Base-by-base conservation (phyloP, 2,888 invertebrate genomes). In the Sarcophaga rosellei region DNA sequence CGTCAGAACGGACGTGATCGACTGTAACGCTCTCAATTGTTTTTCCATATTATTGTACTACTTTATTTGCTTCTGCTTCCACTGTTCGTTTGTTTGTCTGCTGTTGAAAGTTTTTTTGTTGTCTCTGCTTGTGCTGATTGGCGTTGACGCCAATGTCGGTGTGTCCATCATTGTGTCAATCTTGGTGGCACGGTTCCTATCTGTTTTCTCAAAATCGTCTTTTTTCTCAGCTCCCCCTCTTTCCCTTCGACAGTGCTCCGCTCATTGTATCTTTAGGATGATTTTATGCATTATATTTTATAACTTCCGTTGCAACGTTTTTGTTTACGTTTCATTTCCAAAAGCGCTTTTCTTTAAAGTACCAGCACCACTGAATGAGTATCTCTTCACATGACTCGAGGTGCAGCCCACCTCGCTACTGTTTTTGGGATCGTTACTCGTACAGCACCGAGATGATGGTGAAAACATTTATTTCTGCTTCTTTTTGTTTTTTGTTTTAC, bases 101-200 rank as follows among this genome's bases (percentile, higher is more conserved):
- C 35, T 87, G 89, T 88, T 89, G 87, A 15, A 53, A 17, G 11
- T 53, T 62, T 53, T 69, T 88, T 72, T 72, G 53, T 53, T 61
- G 66, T 66, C 72, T 72, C 76, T 77, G 63, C 20, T 77, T 21
- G 61, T 61, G 63, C 53, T 63, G 17, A 63, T 57, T 35, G 70
- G 35, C 76, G 44, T 47, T 69, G 69, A 23, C 47, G 47, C 5
- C 21, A 47, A 79, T 80, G 63, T 82, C 74, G 23, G 79, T 61
- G 62, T 86, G 86, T 87, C 88, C 83, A 80, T 88, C 87, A 87
- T 62, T 74, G 86, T 92, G 91, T 91, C 92, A 91, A 91, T 91
- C 91, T 89, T 90, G 90, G 90, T 91, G 90, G 91, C 88, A 91
- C 90, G 90, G 88, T 89, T 89, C 88, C 91, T 90, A n/a, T 53